phyloP scores from a whole-genome alignment of 2,797 vertebrate genomes.

The Bovichtus variegatus region DNA sequence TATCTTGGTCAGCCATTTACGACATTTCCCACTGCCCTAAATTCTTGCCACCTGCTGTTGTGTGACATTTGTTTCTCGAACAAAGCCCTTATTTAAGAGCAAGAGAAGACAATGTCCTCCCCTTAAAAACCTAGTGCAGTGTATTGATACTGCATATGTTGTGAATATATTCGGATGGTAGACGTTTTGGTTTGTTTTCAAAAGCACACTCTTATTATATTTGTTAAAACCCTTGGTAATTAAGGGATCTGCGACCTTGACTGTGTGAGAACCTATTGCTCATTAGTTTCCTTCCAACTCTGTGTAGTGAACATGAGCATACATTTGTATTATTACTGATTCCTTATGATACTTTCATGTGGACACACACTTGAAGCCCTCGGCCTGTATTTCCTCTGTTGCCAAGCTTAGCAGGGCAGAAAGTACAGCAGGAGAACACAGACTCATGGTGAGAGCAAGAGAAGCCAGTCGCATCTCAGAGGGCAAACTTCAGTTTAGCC shows the following conservation, averaged over 20 bases:
- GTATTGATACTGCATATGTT: not conserved
- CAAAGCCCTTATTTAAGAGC: not conserved
- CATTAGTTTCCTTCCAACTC: not conserved
- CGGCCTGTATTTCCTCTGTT: constrained; percentile 43
- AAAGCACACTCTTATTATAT: not conserved
- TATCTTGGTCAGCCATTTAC: constrained; percentile 7
- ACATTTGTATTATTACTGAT: too few species aligned
- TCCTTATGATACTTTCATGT: not conserved
- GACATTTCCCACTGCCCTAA: constrained; percentile 16
- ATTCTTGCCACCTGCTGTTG: constrained; percentile 43
- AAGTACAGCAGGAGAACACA: constrained; percentile 49
- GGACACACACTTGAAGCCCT: constrained; percentile 15
- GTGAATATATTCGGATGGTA: not conserved
- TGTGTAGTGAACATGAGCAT: too few species aligned
- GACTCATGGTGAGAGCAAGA: constrained; percentile 48
- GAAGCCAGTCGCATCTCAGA: constrained; percentile 58
- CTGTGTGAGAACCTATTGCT: not conserved
- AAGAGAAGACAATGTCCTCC: not conserved
- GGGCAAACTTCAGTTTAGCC: constrained; percentile 59
- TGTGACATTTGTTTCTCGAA: constrained; percentile 27
- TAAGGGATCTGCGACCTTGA: not conserved
- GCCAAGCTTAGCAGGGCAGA: constrained; percentile 49
- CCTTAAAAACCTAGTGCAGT: not conserved
- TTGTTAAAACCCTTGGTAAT: not conserved
- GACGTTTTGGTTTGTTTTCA: not conserved